These are phyloP conservation scores for Typhlomys cinereus DNA, from an alignment of 2,113 vertebrate species.

Conservation along the genomic window DNA sequence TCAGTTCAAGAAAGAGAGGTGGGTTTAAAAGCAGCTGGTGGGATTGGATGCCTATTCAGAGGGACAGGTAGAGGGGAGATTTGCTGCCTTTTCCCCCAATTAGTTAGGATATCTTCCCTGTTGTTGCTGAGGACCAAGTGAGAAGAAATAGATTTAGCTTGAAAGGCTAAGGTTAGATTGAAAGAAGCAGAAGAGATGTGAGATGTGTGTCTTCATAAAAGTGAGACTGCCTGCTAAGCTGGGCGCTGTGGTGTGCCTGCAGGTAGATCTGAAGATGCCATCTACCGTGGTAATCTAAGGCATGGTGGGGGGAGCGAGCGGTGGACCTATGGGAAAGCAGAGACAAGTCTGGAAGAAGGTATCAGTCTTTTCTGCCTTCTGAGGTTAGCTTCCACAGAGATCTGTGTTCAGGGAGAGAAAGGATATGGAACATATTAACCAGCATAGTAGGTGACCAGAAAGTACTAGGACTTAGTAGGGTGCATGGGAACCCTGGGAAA, in stretches of 20 bases:
- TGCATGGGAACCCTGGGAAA: background rate
- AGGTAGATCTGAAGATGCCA: background rate
- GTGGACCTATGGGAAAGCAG: background rate
- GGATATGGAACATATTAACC: background rate
- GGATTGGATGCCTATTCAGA: constrained; percentile 24
- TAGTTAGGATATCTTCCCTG: constrained; percentile 51
- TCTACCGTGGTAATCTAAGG: background rate
- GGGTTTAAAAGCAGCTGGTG: constrained; percentile 28
- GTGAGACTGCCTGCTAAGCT: background rate
- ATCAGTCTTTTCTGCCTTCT: background rate
- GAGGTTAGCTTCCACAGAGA: background rate
- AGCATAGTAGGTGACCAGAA: background rate
- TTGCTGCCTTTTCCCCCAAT: constrained; percentile 31
- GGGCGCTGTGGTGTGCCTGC: background rate
- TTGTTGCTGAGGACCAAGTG: constrained; percentile 23
- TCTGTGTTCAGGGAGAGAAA: background rate
- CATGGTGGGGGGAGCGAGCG: background rate
- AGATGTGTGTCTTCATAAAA: background rate
- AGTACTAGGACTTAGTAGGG: background rate
- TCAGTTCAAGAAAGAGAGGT: constrained; percentile 45
- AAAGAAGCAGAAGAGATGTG: constrained; percentile 36
- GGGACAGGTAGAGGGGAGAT: background rate
- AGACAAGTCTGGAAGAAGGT: background rate
- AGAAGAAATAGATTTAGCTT: constrained; percentile 43
- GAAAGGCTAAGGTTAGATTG: constrained; percentile 27